A percentile compares a stretch with the other conserved stretches of the same genome.
Evolutionary conservation across 2,888 invertebrate species (phyloP).

Genomic region (Caenorhabditis sulstoni): DNA sequence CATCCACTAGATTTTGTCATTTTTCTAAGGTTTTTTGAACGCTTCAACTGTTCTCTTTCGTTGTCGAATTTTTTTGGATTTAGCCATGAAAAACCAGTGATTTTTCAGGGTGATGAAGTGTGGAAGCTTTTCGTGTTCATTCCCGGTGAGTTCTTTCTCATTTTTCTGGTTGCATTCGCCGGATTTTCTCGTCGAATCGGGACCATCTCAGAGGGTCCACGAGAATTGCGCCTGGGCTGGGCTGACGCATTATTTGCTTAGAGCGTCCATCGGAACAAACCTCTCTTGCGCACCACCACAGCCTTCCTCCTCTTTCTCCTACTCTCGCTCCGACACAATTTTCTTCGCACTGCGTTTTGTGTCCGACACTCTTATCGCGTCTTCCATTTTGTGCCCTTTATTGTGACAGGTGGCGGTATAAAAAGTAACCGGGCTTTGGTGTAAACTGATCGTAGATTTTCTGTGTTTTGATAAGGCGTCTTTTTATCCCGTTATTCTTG

Average conservation of each 20-base stretch:
- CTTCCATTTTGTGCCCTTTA: neutral
- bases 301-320: neutral
- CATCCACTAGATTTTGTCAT: neutral
- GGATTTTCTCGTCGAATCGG: neutral
- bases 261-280: constrained; percentile 42
- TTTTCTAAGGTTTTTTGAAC: too few species aligned
- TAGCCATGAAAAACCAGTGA: constrained; percentile 6
- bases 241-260: constrained; percentile 41
- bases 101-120: constrained; percentile 5
- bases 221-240: constrained; percentile 4
- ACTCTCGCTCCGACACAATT: constrained; percentile 46
- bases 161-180: neutral
- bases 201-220: neutral
- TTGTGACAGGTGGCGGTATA: constrained; percentile 32
- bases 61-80: too few species aligned
- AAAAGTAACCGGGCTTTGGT: constrained; percentile 12
- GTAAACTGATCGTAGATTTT: neutral
- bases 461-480: neutral
- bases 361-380: constrained; percentile 42
- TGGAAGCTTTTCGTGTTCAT: constrained; percentile 16
- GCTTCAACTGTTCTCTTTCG: too few species aligned
- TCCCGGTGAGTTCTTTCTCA: constrained; percentile 24
- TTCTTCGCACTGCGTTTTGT: constrained; percentile 33
- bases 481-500: constrained; percentile 7
- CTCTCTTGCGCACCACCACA: constrained; percentile 17